Percentiles rank a stretch among this genome's conserved stretches.
Evolutionary conservation across 2,888 invertebrate species (phyloP).

Genomic region (Drosophila pseudotakahashii): DNA sequence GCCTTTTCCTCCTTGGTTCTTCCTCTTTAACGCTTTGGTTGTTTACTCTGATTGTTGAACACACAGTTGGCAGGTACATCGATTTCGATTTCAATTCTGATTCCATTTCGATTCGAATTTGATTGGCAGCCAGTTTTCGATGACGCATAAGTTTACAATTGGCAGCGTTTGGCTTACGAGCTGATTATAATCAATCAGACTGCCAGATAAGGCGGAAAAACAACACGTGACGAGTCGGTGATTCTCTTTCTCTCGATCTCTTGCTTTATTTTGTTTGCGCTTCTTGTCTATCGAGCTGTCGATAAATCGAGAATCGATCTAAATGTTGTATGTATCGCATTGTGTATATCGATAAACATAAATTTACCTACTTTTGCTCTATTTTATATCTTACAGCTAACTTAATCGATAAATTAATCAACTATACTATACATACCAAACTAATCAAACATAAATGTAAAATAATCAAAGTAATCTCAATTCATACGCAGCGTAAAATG

Average conservation of each 20-base stretch:
- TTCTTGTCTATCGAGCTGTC: conserved; percentile 22
- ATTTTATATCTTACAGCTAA: conserved; percentile 38
- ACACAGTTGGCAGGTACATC: conserved; percentile 62
- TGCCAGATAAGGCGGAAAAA: conserved; percentile 26
- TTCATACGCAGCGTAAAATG: conserved; percentile 57
- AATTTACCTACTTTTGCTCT: conserved; percentile 35
- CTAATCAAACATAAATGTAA: conserved; percentile 27
- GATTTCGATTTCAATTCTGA: conserved; percentile 39
- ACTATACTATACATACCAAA: conserved; percentile 25
- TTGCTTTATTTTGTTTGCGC: conserved; percentile 20
- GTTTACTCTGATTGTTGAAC: conserved; percentile 59
- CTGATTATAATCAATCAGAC: conserved; percentile 24
- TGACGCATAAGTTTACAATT: conserved; percentile 50
- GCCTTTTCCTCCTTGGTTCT: conserved; percentile 16
- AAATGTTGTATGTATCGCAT: conserved; percentile 22
- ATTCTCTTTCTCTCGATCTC: conserved; percentile 11
- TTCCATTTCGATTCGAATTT: conserved; percentile 54
- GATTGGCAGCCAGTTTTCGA: conserved; percentile 67
- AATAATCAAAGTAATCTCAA: conserved; percentile 34
- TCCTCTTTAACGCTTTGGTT: conserved; percentile 48
- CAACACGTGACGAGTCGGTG: conserved; percentile 32
- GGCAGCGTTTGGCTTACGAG: conserved; percentile 42
- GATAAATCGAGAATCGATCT: conserved; percentile 23
- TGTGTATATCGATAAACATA: conserved; percentile 27
- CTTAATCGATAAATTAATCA: conserved; percentile 26